These are phyloP conservation scores for Leptopilina syphax DNA, from an alignment of 2,888 invertebrate species.

Conservation along the genomic window DNA sequence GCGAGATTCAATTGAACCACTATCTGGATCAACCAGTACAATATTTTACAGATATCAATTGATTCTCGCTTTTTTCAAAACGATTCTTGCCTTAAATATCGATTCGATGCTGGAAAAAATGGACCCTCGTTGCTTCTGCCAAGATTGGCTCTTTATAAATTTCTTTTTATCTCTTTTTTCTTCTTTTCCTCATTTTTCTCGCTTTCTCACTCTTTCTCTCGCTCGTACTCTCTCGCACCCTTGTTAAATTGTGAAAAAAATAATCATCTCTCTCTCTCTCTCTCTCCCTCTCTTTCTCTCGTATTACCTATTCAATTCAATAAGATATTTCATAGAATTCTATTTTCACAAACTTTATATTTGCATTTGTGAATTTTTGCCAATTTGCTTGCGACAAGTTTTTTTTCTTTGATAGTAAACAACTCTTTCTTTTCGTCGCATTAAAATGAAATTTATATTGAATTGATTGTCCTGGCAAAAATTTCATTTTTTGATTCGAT, in stretches of 20 bases:
- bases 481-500: not conserved
- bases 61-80: conserved; percentile 57
- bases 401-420: no score
- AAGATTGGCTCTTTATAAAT: conserved; percentile 33
- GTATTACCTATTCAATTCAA: conserved; percentile 36
- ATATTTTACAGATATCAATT: conserved; percentile 65
- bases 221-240: conserved; percentile 28
- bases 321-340: conserved; percentile 28
- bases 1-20: conserved; percentile 70
- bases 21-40: conserved; percentile 72
- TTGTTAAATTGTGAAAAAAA: conserved; percentile 23
- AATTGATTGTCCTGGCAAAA: conserved; percentile 12
- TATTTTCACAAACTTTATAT: not conserved
- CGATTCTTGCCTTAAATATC: conserved; percentile 40
- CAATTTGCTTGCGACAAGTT: not conserved
- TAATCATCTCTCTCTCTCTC: conserved; percentile 1
- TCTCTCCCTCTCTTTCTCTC: not conserved
- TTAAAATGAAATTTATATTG: not conserved
- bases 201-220: conserved; percentile 39
- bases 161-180: not conserved
- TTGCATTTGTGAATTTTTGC: not conserved
- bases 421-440: no score
- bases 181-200: not conserved
- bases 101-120: conserved; percentile 60
- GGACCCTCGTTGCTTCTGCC: conserved; percentile 59